Evolutionary conservation across 2,888 invertebrate genomes (phyloP), one percentile per base, ranked within the genome.

Genomic region (Pollenia griseotomentosa): DNA sequence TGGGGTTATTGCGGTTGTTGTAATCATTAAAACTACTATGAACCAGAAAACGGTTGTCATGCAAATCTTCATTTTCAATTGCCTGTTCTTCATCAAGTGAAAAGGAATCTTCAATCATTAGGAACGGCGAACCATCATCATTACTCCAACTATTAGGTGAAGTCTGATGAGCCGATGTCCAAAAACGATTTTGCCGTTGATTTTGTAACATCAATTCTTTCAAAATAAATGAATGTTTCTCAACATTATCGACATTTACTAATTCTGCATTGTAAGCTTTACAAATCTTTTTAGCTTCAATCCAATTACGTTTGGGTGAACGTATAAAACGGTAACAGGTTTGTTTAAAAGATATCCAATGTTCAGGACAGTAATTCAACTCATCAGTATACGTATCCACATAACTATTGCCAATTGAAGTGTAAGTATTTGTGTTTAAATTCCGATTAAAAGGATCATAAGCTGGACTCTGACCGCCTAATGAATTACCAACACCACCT

Each of bases 261-360:
- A 98, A 94, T 91, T 98, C 97, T 2, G 97, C 96, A 90, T 96
- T 96, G 90, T 96, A 97, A 0, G 97, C 96, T 94, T 96, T 96
- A 92, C 98, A 98, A 89, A 97, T 96, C 90, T 95, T 95, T 89
- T 96, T 95, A 0, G 98, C 98, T 90, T 98, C 98, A 89, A 95
- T 96, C 91, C 96, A 95, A 59, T 95, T 96, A 80, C 96, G 96
- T 89, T 96, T 95, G 0, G 98, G 98, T 7, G 97, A 98, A 90
- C 97, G 97, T 4, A 97, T 97, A 91, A 98, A 99, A 73, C 97
- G 96, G 92, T 98, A 98, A 93, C 99, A 99, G 0, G 96, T 96
- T 86, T 96, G 96, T 88, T 96, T 95, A 91, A 95, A 97, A 46
- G 95, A 95, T n/a, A 96, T 93, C 99, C 99, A 99, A 92, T 97